Evolutionary conservation across 2,797 vertebrate species (phyloP).

Genomic region (Cottoperca gobio): DNA sequence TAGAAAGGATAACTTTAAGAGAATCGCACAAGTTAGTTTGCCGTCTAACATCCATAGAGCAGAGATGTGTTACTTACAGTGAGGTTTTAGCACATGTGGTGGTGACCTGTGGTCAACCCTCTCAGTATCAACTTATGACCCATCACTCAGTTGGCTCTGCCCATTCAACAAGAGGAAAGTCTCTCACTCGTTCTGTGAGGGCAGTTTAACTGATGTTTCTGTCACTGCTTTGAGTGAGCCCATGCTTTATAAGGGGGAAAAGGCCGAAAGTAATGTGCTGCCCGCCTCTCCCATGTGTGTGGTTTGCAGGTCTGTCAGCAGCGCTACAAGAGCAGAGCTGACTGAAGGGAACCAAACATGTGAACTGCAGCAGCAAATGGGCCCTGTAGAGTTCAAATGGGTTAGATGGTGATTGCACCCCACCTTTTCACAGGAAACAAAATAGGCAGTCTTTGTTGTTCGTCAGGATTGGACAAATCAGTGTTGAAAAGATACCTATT

Average conservation of each 20-base stretch:
- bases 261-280: conserved; percentile 52
- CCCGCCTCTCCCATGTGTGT: conserved; percentile 64
- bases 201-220: conserved; percentile 61
- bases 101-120: conserved; percentile 43
- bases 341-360: conserved; percentile 67
- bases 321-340: conserved; percentile 53
- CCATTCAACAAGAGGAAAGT: conserved; percentile 42
- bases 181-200: conserved; percentile 38
- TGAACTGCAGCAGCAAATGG: conserved; percentile 45
- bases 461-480: background rate
- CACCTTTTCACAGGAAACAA: background rate
- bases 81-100: conserved; percentile 20
- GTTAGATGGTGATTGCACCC: conserved; percentile 8
- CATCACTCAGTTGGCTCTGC: conserved; percentile 64
- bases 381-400: conserved; percentile 22
- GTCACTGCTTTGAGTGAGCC: conserved; percentile 64
- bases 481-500: background rate
- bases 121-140: conserved; percentile 49
- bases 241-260: conserved; percentile 55
- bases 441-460: background rate
- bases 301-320: conserved; percentile 74
- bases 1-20: background rate
- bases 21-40: background rate
- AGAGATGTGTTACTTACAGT: conserved; percentile 20
- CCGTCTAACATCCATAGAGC: background rate